phyloP scores from a whole-genome alignment of 2,113 vertebrate genomes.

The Hippocampus guttulatus region DNA sequence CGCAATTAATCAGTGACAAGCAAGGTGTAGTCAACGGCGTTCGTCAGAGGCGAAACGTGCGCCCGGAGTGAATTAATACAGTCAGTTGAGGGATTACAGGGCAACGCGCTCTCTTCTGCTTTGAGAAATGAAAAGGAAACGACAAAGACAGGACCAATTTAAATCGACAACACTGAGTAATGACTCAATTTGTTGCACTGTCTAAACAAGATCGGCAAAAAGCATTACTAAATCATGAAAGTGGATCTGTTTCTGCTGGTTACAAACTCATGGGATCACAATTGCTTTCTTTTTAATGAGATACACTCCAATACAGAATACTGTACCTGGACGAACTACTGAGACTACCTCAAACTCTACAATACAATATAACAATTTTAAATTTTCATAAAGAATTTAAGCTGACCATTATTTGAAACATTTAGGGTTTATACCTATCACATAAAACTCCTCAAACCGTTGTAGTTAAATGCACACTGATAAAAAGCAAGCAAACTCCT shows the following conservation, averaged over 20 bases:
- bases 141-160: constrained; percentile 67
- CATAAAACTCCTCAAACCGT: no score
- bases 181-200: constrained; percentile 66
- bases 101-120: constrained; percentile 49
- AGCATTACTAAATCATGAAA: constrained; percentile 66
- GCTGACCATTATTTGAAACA: no score
- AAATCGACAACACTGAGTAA: constrained; percentile 68
- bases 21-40: constrained; percentile 59
- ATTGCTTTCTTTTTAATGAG: constrained; percentile 7
- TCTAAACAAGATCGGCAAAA: constrained; percentile 65
- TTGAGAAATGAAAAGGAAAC: constrained; percentile 66
- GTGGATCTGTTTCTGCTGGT: constrained; percentile 47
- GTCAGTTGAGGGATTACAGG: constrained; percentile 64
- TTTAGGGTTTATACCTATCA: no score
- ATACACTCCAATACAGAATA: constrained; percentile 16
- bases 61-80: constrained; percentile 64
- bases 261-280: constrained; percentile 43
- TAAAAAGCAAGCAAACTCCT: no score
- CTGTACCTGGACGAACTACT: background rate
- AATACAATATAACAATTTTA: no score
- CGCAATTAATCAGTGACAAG: constrained; percentile 71
- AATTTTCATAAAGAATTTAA: no score
- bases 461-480: no score
- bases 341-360: background rate
- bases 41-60: constrained; percentile 62